phyloP scores from a whole-genome alignment of 2,113 vertebrate genomes.

The Mesitornis unicolor region DNA sequence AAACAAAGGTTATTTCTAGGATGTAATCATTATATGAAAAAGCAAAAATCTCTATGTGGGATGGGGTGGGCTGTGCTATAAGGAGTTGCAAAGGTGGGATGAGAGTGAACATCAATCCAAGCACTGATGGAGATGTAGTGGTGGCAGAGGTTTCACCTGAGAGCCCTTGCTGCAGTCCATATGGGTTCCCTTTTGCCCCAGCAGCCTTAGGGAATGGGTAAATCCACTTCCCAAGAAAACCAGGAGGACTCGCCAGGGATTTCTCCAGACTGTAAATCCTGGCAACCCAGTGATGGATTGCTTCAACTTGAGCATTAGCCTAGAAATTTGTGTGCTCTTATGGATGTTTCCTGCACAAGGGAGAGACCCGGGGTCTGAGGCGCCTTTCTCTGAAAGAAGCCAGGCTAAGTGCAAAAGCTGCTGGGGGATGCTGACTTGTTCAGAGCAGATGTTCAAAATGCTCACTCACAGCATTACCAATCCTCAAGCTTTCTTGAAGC shows the following conservation, averaged over 20 bases:
- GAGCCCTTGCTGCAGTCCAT: not conserved
- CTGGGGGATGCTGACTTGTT: not conserved
- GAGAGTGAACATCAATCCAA: not conserved
- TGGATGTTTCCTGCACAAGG: not conserved
- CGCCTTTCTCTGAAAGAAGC: not conserved
- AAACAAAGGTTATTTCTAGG: not conserved
- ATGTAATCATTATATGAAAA: not conserved
- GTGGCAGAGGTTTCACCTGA: not conserved
- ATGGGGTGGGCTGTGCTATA: not conserved
- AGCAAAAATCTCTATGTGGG: not conserved
- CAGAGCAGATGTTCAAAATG: not conserved
- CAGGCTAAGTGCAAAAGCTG: not conserved
- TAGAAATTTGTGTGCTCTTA: not conserved
- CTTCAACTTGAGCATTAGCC: not conserved
- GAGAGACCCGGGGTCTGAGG: fast-evolving
- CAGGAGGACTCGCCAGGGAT: fast-evolving
- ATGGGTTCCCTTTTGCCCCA: fast-evolving
- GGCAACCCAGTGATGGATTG: not conserved
- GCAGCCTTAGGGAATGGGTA: not conserved
- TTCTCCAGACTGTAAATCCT: not conserved
- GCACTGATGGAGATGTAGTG: fast-evolving
- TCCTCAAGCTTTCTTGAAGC: not conserved
- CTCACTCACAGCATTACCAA: not conserved
- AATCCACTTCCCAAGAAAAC: not conserved
- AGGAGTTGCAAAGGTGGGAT: not conserved